These are phyloP conservation scores for Menidia menidia DNA, from an alignment of 2,797 vertebrate genomes.

Conservation along the genomic window DNA sequence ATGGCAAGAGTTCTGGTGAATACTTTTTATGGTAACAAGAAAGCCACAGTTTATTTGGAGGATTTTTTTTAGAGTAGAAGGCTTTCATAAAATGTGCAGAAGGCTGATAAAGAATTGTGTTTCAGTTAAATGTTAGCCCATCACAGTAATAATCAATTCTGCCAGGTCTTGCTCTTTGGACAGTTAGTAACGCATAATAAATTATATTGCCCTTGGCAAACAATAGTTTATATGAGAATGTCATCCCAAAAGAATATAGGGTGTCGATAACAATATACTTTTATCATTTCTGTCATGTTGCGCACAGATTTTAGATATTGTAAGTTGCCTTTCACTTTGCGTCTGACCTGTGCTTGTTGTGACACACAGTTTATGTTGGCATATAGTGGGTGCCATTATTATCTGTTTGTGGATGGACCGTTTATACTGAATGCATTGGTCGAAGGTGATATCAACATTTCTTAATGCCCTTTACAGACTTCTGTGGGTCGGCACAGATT, in stretches of 20 bases:
- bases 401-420: background rate
- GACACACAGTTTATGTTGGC: background rate
- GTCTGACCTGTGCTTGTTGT: slow-evolving; percentile 5
- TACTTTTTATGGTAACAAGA: too few species aligned
- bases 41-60: too few species aligned
- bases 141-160: background rate
- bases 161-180: background rate
- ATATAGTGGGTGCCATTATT: slow-evolving; percentile 15
- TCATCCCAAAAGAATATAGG: too few species aligned
- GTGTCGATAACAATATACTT: too few species aligned
- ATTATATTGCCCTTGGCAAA: too few species aligned
- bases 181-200: background rate
- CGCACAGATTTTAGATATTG: accelerated
- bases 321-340: background rate
- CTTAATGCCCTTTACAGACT: background rate
- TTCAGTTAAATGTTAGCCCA: background rate
- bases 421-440: background rate
- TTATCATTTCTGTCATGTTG: too few species aligned
- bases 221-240: too few species aligned
- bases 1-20: too few species aligned
- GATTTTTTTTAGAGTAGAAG: too few species aligned
- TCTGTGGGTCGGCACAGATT: too few species aligned
- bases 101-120: background rate
- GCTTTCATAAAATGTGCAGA: background rate
- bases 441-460: background rate